Percentiles rank a stretch among this genome's conserved stretches.
These are phyloP conservation scores for Cordilura impudica DNA, from an alignment of 2,888 invertebrate species.

Conservation along the genomic window DNA sequence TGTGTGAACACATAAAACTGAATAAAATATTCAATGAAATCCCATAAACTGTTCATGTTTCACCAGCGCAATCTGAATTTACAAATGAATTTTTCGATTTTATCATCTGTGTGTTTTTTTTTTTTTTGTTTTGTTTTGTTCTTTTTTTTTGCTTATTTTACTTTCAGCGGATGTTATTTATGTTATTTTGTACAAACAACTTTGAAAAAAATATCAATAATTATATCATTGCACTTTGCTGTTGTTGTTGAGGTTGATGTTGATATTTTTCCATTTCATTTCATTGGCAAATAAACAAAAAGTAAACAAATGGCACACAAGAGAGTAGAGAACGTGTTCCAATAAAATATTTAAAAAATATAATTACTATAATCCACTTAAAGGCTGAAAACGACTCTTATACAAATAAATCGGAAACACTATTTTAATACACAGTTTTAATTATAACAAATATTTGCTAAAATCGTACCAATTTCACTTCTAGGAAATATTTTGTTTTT, in stretches of 20 bases:
- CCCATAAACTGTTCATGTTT: conserved; percentile 30
- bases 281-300: conserved; percentile 6
- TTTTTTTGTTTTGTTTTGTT: neutral
- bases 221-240: conserved; percentile 37
- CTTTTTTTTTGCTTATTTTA: neutral
- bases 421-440: too few species aligned
- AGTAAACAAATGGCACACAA: conserved; percentile 1
- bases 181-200: neutral
- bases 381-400: neutral
- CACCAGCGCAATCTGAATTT: conserved; percentile 23
- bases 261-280: conserved; percentile 24
- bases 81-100: neutral
- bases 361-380: neutral
- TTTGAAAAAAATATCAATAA: conserved; percentile 29
- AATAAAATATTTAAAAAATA: conserved; percentile 2
- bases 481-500: too few species aligned
- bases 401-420: neutral
- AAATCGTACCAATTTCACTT: too few species aligned
- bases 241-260: neutral
- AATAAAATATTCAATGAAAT: conserved; percentile 24
- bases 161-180: conserved; percentile 1
- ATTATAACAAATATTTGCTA: too few species aligned
- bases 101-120: too few species aligned
- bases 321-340: conserved; percentile 33
- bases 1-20: neutral